A percentile compares a stretch with the other conserved stretches of the same genome.
Conservation (phyloP, 1,140 invertebrate genomes). For the Sycophila sp. region DNA sequence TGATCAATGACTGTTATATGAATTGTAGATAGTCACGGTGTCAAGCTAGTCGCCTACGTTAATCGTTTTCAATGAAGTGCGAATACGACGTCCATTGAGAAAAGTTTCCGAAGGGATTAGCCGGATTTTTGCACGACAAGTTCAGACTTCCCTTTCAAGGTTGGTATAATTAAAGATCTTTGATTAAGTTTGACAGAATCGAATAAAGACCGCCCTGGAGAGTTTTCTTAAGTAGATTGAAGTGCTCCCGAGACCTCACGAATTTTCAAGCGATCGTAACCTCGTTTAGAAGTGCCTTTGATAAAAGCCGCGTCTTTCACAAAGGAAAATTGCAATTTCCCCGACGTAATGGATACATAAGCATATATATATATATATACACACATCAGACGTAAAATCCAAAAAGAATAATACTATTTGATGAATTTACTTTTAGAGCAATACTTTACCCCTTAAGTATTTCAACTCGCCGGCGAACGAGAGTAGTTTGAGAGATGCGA, state of each 20-base stretch:
- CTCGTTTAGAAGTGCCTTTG: neutral
- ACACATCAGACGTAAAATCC: neutral
- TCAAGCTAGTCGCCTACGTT: no score
- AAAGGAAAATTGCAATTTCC: neutral
- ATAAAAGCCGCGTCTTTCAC: constrained; percentile 15
- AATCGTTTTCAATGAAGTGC: no score
- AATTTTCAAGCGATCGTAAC: neutral
- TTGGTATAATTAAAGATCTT: neutral
- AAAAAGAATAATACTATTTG: constrained; percentile 14
- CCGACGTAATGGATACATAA: neutral
- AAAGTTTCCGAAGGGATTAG: no score
- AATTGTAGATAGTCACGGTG: no score
- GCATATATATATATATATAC: no score
- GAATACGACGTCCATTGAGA: no score
- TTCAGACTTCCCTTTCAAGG: neutral
- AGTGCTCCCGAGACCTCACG: neutral
- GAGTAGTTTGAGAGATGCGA: constrained; percentile 27
- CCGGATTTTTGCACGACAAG: no score
- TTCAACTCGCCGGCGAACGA: constrained; percentile 27
- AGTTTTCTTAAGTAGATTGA: neutral
- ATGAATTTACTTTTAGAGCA: constrained; percentile 12
- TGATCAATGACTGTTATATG: no score
- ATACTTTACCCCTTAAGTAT: constrained; percentile 6
- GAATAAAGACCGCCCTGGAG: neutral
- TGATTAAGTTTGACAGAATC: neutral